phyloP scores from a whole-genome alignment of 2,888 invertebrate genomes.

The Cryptus viduatorius region DNA sequence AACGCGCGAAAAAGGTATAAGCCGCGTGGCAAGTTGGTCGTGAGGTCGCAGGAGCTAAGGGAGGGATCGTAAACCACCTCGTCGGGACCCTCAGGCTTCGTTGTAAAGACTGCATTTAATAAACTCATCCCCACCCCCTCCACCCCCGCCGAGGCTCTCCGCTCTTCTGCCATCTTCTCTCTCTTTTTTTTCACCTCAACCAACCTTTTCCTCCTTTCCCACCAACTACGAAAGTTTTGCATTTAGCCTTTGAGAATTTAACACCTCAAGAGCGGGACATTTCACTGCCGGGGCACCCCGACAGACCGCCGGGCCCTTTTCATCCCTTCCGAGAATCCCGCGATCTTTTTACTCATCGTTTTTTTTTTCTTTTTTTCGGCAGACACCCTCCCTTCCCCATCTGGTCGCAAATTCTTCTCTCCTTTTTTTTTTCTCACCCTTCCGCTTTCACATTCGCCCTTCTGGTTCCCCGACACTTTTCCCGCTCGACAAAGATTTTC shows the following conservation, averaged over 20 bases:
- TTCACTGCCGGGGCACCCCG: conserved; percentile 37
- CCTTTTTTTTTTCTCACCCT: not conserved
- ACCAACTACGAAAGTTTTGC: conserved; percentile 61
- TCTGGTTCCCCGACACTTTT: conserved; percentile 26
- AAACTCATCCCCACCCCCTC: conserved; percentile 59
- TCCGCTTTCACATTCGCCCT: conserved; percentile 2
- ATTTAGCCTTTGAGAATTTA: conserved; percentile 67
- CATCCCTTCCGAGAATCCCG: conserved; percentile 11
- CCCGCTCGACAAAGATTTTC: conserved; percentile 22
- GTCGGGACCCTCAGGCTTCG: conserved; percentile 53
- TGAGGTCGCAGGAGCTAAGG: conserved; percentile 50
- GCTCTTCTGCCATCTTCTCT: conserved; percentile 37
- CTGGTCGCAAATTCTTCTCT: conserved; percentile 43
- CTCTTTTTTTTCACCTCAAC: conserved; percentile 46
- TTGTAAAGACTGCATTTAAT: conserved; percentile 70
- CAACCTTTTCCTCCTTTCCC: conserved; percentile 17
- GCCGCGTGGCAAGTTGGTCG: conserved; percentile 41
- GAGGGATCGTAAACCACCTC: conserved; percentile 65
- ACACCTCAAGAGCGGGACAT: conserved; percentile 59
- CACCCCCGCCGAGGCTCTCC: conserved; percentile 21
- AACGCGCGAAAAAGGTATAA: conserved; percentile 23
- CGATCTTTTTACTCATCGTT: conserved; percentile 5
- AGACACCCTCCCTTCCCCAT: not conserved
- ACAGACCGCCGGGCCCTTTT: conserved; percentile 33
- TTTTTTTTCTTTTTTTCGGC: conserved; percentile 1